Base-by-base conservation (phyloP, 2,113 vertebrate genomes). In the Drymodes brunneopygia region DNA sequence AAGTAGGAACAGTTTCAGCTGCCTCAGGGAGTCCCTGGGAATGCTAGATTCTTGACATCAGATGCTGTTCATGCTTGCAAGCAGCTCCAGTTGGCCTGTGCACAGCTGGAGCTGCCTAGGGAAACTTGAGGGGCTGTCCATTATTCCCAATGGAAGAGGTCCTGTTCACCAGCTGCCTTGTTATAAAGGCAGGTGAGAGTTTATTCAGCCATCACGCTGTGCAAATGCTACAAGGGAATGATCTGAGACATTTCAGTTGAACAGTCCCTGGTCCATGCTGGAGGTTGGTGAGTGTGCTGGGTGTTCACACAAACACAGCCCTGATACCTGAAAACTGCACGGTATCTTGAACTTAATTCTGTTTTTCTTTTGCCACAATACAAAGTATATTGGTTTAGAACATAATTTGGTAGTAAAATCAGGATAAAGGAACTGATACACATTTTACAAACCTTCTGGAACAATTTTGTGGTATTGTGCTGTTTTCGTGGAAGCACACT, bases 31-130 rank as follows among this genome's bases (percentile, higher is more conserved):
- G 21, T 78, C 69, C 51, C 47, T 62, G 47, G 14, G 53, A 50
- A 36, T 31, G n/a, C 18, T 1, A 0, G 23, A 48, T 90, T 90
- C 40, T 80, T 0, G 0, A 28, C 28, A 22, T 53, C 16, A 45
- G 40, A 7, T 69, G 50, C 57, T 65, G 2, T 42, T 75, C 7
- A 2, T 72, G 23, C 35, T 7, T 38, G 18, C 6, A 19, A 23
- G 15, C 21, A 72, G 2, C 50, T 64, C n/a, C 38, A 33, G 42
- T 73, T 74, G 65, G 60, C 18, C 51, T 78, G 4, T 40, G 53
- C 10, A 17, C 33, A 61, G 58, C 66, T 72, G 36, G 40, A 83
- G 45, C 28, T 65, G 24, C 58, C 40, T 69, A 44, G 50, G 54
- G 40, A 53, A 65, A 31, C 40, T 72, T 45, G 21, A 38, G 45